phyloP scores from a whole-genome alignment of 1,140 invertebrate genomes.

The Notospermus geniculatus region DNA sequence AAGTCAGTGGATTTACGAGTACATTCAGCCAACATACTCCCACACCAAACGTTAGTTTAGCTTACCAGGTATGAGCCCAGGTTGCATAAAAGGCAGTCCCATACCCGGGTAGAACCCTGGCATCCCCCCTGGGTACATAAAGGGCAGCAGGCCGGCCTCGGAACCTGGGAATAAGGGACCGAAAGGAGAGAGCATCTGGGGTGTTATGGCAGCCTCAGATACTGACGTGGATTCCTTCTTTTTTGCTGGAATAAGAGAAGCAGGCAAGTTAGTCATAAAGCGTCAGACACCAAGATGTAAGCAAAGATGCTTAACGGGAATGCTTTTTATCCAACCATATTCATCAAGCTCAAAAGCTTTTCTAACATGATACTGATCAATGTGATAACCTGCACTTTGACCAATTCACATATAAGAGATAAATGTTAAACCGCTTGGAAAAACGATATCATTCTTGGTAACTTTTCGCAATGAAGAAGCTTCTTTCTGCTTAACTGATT shows the following conservation, averaged over 20 bases:
- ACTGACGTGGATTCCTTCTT: conserved; percentile 11
- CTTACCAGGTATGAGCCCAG: conserved; percentile 53
- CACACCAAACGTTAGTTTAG: conserved; percentile 1
- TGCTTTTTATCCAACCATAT: too few relatives aligned
- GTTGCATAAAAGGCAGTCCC: conserved; percentile 49
- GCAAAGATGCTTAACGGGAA: too few relatives aligned
- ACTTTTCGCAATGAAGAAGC: too few relatives aligned
- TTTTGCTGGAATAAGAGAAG: conserved; percentile 1
- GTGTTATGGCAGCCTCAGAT: conserved; percentile 24
- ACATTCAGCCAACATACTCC: conserved; percentile 2
- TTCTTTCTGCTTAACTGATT: too few relatives aligned
- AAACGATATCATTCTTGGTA: too few relatives aligned
- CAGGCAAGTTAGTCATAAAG: neutral
- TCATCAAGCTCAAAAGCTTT: too few relatives aligned
- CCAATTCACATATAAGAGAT: too few relatives aligned
- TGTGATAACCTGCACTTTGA: too few relatives aligned
- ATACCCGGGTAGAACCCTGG: conserved; percentile 53
- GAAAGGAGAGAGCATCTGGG: conserved; percentile 44
- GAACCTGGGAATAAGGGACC: conserved; percentile 47
- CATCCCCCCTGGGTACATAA: conserved; percentile 54
- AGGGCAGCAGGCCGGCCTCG: conserved; percentile 52
- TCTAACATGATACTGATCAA: too few relatives aligned
- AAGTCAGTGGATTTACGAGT: neutral
- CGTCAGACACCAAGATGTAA: too few relatives aligned
- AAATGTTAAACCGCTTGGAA: too few relatives aligned